Base-by-base conservation (phyloP, 2,888 invertebrate species). In the Sminthurides aquaticus region DNA sequence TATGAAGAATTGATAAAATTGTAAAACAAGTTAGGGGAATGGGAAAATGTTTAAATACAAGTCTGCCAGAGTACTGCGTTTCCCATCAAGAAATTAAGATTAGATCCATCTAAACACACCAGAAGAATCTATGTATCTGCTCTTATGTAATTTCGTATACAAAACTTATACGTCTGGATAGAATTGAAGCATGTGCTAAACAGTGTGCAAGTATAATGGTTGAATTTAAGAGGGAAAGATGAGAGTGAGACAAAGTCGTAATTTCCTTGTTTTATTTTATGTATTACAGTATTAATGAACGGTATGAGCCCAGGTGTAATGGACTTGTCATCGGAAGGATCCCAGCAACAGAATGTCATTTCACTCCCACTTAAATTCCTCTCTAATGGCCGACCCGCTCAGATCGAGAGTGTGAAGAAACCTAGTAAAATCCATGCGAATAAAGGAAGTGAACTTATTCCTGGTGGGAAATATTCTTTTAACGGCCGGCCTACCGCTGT, bases 361-460 rank as follows among this genome's bases (percentile, higher is more conserved):
- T 71, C 71, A n/a, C 70, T 74, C 24, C 74, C 74, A 49, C 64
- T 74, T 18, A 74, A 72, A 62, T 74, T 74, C 60, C 65, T 74
- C n/a, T 74, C 74, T n/a, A 74, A 74, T 57, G 74, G 72, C 8
- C 62, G 74, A 49, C 74, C 74, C 28, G 70, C 72, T 60, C 69
- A 70, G 56, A 74, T 74, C 25, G 70, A 72, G 24, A 68, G 70
- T 18, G 71, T 71, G 11, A 71, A 69, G 34, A 69, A 66, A 57
- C 59, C 60, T 22, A 63, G 67, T 25, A 65, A 57, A 49, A n/a
- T 48, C 1, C 57, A 58, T 22, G 48, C 54, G 22, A 49, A 57
- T 1, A 63, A 65, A 56, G 65, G 43, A 43, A 69, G 71, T 3
- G 52, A 65, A 54, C 65, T 74, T 28, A 65, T 74, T 49, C 70